phyloP scores from a whole-genome alignment of 2,888 invertebrate species.

The Polia nebulosa region DNA sequence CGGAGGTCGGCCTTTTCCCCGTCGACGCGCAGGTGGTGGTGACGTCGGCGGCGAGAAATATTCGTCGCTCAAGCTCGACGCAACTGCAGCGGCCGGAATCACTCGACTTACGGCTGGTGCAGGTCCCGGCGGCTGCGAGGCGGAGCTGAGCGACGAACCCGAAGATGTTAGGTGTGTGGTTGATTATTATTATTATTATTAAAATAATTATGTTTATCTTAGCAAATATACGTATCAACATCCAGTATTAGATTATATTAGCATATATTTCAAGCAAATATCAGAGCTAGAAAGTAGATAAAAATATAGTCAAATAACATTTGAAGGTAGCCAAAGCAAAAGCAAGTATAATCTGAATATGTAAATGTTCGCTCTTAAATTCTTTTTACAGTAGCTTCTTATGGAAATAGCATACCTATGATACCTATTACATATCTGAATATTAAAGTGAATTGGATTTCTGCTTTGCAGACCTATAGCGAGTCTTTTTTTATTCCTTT shows the following conservation, averaged over 20 bases:
- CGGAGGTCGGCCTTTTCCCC: too few species aligned
- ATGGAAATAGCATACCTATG: slow-evolving; percentile 50
- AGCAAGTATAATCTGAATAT: slow-evolving; percentile 26
- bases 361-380: slow-evolving; percentile 11
- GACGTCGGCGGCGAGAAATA: too few species aligned
- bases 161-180: too few species aligned
- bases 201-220: background rate
- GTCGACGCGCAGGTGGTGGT: too few species aligned
- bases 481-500: slow-evolving; percentile 64
- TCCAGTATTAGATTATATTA: background rate
- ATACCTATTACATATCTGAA: slow-evolving; percentile 60
- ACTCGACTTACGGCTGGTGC: too few species aligned
- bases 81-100: too few species aligned
- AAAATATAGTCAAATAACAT: slow-evolving; percentile 9
- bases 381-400: slow-evolving; percentile 34
- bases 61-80: too few species aligned
- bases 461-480: slow-evolving; percentile 48
- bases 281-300: slow-evolving; percentile 13
- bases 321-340: slow-evolving; percentile 17
- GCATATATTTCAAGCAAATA: background rate
- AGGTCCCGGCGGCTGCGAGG: too few species aligned
- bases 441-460: slow-evolving; percentile 69
- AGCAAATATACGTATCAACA: background rate
- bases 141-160: too few species aligned
- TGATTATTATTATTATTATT: too few species aligned